Evolutionary conservation across 2,113 vertebrate genomes (phyloP).

Genomic region (Oreamnos americanus): DNA sequence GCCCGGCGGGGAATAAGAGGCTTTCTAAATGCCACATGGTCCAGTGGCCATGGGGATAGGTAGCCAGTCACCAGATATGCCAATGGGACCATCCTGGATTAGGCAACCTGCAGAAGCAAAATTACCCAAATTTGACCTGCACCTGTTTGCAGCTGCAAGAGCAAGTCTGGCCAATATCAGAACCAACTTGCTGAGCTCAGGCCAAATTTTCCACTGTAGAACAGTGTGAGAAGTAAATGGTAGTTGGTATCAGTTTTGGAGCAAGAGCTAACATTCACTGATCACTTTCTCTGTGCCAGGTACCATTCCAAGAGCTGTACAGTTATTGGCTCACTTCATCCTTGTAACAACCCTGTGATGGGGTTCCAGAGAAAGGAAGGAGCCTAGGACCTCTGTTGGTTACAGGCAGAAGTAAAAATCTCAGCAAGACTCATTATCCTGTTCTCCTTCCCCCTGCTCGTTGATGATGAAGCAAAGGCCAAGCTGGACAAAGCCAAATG

Average conservation of each 20-base stretch:
- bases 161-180: background rate
- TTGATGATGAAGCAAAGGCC: background rate
- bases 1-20: background rate
- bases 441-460: too few species aligned
- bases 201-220: background rate
- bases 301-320: background rate
- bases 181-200: background rate
- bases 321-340: background rate
- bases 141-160: background rate
- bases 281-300: background rate
- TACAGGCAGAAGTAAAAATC: background rate
- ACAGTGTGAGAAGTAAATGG: background rate
- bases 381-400: background rate
- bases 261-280: background rate
- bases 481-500: background rate
- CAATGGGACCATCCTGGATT: background rate
- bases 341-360: background rate
- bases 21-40: background rate
- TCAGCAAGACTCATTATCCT: background rate
- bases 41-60: background rate
- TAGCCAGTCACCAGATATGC: background rate
- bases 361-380: background rate
- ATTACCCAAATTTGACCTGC: background rate
- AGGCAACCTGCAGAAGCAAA: background rate
- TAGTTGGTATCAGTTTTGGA: background rate